These are phyloP conservation scores for Anarhynchus alexandrinus DNA, from an alignment of 2,113 vertebrate species.

Conservation along the genomic window DNA sequence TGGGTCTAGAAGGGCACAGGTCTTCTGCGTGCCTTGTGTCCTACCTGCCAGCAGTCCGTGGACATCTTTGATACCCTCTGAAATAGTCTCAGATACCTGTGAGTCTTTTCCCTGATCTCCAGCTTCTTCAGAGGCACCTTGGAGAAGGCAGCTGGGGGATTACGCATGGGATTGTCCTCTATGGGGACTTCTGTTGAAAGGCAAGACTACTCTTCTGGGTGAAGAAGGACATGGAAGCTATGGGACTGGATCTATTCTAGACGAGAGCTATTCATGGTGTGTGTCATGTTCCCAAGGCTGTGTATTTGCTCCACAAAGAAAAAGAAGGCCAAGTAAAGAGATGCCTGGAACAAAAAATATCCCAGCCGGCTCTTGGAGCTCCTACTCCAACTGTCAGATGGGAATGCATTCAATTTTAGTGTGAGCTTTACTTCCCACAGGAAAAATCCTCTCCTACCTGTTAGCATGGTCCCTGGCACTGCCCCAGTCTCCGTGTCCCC, in stretches of 20 bases:
- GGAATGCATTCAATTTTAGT: not conserved
- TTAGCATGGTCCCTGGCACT: not conserved
- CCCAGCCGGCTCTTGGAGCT: not conserved
- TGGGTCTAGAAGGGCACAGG: not conserved
- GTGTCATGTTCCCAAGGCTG: not conserved
- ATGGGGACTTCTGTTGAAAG: not conserved
- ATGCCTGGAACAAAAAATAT: not conserved
- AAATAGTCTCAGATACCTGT: not conserved
- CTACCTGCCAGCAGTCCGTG: not conserved
- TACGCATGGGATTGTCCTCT: not conserved
- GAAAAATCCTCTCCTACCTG: not conserved
- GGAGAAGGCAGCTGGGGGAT: not conserved
- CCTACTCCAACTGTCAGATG: not conserved
- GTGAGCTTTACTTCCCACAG: not conserved
- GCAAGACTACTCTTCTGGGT: rapidly evolving
- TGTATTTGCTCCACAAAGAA: not conserved
- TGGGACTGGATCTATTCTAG: not conserved
- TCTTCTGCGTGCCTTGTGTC: not conserved
- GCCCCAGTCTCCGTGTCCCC: not conserved
- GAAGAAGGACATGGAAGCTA: not conserved
- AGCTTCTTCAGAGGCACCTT: not conserved
- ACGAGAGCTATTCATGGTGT: not conserved
- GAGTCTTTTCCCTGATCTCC: not conserved
- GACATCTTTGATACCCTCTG: not conserved
- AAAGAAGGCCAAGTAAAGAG: not conserved